phyloP scores from a whole-genome alignment of 2,888 invertebrate genomes.

The Andrena hattorfiana region DNA sequence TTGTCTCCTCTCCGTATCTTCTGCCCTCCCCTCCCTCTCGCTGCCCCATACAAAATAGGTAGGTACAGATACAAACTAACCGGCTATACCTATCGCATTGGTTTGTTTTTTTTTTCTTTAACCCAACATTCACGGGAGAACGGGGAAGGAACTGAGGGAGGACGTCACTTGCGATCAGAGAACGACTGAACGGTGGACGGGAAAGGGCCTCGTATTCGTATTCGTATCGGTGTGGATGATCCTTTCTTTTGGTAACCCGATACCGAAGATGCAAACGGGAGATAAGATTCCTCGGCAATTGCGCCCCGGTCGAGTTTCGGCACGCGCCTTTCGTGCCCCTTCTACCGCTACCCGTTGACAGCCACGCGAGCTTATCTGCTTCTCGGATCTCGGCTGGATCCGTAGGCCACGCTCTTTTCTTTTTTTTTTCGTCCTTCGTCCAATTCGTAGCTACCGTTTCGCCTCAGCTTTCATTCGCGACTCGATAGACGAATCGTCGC shows the following conservation, averaged over 20 bases:
- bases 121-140: too few species aligned
- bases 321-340: constrained; percentile 75
- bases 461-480: too few species aligned
- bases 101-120: too few species aligned
- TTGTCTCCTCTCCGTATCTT: not conserved
- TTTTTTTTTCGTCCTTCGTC: not conserved
- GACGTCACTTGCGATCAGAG: not conserved
- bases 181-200: not conserved
- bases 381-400: constrained; percentile 12
- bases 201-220: constrained; percentile 4
- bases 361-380: constrained; percentile 37
- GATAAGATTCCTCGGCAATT: constrained; percentile 75
- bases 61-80: too few species aligned
- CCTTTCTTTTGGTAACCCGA: constrained; percentile 75
- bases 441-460: constrained; percentile 3
- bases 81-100: too few species aligned
- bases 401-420: not conserved
- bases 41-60: not conserved
- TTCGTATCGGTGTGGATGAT: constrained; percentile 67
- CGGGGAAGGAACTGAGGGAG: too few species aligned
- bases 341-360: constrained; percentile 18
- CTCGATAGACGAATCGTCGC: too few species aligned
- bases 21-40: not conserved
- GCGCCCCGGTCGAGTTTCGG: constrained; percentile 77
- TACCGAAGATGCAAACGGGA: constrained; percentile 79